Base-by-base conservation (phyloP, 2,888 invertebrate genomes). In the Schizaphis graminum region DNA sequence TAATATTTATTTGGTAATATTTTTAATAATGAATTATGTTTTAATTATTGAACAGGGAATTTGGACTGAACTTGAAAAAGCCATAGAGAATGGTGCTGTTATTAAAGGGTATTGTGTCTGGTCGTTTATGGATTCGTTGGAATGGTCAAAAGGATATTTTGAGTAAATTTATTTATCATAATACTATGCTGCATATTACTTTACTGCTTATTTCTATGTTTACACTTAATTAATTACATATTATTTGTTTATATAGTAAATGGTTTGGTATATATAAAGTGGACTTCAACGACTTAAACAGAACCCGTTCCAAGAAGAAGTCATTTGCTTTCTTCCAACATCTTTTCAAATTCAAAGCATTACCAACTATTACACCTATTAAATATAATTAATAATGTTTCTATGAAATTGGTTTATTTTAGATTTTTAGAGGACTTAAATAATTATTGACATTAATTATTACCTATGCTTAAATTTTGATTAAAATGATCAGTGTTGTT, bases 121-220 rank as follows among this genome's bases (percentile, higher is more conserved):
- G 92, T 92, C 88, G 0, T 87, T 92, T 11, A 92, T 88, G 92
- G 88, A 92, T 49, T 92, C 67, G 5, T 53, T 67, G n/a, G 67
- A 88, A 92, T 77, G 77, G 77, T 3, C 35, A 35, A 35, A 21
- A 21, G 77, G 77, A 47, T 61, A 87, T 28, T 84, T 41, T 10
- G 4, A 1, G 84, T 84, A 91, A 53, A 56, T 84, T 41, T 91
- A 77, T 84, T 56, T 41, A 67, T 77, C 8, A 77, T n/a, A 67
- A 67, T n/a, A n/a, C 67, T 35, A 35, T 47, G 13, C 35, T 13
- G 0, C n/a, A n/a, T 53, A 53, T 53, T 88, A n/a, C n/a, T n/a
- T n/a, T n/a, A n/a, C n/a, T n/a, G n/a, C n/a, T 67, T 16, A 16
- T 16, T 35, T 21, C 16, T 21, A 16, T 53, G 44, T 49, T 88